Evolutionary conservation across 2,113 vertebrate genomes (phyloP).

Genomic region (Daphoenositta chrysoptera): DNA sequence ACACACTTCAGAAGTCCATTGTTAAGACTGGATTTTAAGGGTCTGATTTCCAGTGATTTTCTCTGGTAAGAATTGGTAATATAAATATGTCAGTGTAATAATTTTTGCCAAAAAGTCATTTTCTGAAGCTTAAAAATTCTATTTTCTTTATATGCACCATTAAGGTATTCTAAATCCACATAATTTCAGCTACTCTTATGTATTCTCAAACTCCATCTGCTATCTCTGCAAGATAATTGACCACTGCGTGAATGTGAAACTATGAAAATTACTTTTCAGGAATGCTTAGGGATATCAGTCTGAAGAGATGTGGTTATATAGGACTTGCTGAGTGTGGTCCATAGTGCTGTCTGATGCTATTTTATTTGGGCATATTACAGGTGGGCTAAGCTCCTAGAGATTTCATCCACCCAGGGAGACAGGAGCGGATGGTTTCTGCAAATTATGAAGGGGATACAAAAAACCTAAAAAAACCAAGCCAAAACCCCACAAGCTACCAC

Average conservation of each 20-base stretch:
- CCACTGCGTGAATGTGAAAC: neutral
- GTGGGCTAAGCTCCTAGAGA: neutral
- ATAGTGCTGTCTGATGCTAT: neutral
- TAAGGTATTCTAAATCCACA: neutral
- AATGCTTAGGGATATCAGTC: neutral
- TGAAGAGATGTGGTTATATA: neutral
- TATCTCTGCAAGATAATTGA: neutral
- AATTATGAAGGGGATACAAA: neutral
- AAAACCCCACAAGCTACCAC: rapidly evolving
- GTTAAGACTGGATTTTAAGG: neutral
- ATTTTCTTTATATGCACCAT: neutral
- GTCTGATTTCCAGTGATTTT: neutral
- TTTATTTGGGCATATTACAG: neutral
- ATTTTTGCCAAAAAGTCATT: neutral
- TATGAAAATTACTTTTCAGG: neutral
- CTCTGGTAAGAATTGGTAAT: neutral
- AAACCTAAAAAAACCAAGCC: neutral
- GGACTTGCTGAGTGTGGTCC: neutral
- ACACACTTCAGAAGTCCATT: rapidly evolving
- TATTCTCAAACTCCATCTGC: neutral
- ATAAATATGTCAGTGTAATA: neutral
- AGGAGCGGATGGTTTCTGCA: neutral
- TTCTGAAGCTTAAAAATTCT: neutral
- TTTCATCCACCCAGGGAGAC: neutral
- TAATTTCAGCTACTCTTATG: neutral